Evolutionary conservation across 2,888 invertebrate species (phyloP).

Genomic region (Eurois occulta): DNA sequence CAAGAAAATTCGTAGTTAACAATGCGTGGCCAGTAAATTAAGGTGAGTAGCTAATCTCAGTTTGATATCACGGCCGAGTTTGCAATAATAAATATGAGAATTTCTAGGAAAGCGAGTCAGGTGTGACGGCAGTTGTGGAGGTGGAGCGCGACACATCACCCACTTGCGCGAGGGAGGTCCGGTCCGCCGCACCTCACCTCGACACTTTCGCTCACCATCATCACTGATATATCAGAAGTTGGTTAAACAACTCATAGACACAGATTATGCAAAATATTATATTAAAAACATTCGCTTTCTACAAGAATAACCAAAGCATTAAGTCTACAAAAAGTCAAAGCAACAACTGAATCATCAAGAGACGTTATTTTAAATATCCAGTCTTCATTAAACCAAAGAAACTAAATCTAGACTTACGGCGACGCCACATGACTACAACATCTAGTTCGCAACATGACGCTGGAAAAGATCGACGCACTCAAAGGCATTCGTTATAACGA

Average conservation of each 20-base stretch:
- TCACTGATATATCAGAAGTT: slow-evolving; percentile 59
- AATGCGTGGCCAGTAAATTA: slow-evolving; percentile 74
- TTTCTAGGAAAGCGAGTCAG: slow-evolving; percentile 79
- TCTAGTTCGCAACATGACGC: slow-evolving; percentile 62
- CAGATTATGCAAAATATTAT: slow-evolving; percentile 40
- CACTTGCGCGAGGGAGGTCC: slow-evolving; percentile 73
- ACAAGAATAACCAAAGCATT: not conserved
- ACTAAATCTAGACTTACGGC: slow-evolving; percentile 32
- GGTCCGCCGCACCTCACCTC: slow-evolving; percentile 66
- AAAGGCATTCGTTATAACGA: slow-evolving; percentile 75
- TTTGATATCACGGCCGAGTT: slow-evolving; percentile 72
- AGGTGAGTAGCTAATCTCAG: slow-evolving; percentile 71
- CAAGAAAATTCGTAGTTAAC: slow-evolving; percentile 71
- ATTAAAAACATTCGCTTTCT: not conserved
- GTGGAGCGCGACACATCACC: slow-evolving; percentile 85
- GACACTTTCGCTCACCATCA: slow-evolving; percentile 83
- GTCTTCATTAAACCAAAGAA: slow-evolving; percentile 8
- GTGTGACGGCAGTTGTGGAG: slow-evolving; percentile 76
- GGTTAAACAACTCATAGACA: slow-evolving; percentile 43
- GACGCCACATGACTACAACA: slow-evolving; percentile 46
- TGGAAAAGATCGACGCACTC: slow-evolving; percentile 78
- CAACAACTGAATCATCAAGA: not conserved
- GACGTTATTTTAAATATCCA: not conserved
- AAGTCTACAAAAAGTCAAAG: not conserved
- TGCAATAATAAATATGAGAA: slow-evolving; percentile 76